Percentiles rank a stretch among this genome's conserved stretches.
Evolutionary conservation across 2,888 invertebrate species (phyloP).

Genomic region (Busseola fusca): DNA sequence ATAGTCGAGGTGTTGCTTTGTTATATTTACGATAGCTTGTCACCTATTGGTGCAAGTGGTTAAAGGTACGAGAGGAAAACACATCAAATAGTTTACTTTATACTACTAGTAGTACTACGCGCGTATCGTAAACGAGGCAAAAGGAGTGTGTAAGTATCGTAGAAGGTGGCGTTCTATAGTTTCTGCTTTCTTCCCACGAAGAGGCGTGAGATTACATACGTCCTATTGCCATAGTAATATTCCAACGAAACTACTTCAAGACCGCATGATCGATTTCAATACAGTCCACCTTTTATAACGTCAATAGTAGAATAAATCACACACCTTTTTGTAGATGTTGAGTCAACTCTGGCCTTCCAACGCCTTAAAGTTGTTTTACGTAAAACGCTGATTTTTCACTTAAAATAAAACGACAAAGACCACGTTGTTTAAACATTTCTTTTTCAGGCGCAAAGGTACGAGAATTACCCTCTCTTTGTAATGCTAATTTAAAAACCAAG

Average conservation of each 20-base stretch:
- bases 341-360: slow-evolving; percentile 20
- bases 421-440: slow-evolving; percentile 84
- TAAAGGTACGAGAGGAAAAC: background rate
- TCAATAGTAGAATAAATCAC: slow-evolving; percentile 12
- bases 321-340: slow-evolving; percentile 27
- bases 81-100: background rate
- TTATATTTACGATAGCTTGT: background rate
- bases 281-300: background rate
- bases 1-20: slow-evolving; percentile 6
- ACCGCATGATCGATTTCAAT: background rate
- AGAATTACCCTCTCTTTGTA: slow-evolving; percentile 88
- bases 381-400: slow-evolving; percentile 81
- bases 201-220: background rate
- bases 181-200: background rate
- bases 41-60: background rate
- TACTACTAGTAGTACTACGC: background rate
- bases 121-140: background rate
- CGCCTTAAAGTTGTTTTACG: slow-evolving; percentile 49
- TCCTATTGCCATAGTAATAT: background rate
- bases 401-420: slow-evolving; percentile 82
- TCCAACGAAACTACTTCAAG: background rate
- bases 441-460: slow-evolving; percentile 85
- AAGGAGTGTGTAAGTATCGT: background rate
- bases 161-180: background rate
- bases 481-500: slow-evolving; percentile 89